Evolutionary conservation across 2,888 invertebrate genomes (phyloP).

Genomic region (Eupithecia inturbata): DNA sequence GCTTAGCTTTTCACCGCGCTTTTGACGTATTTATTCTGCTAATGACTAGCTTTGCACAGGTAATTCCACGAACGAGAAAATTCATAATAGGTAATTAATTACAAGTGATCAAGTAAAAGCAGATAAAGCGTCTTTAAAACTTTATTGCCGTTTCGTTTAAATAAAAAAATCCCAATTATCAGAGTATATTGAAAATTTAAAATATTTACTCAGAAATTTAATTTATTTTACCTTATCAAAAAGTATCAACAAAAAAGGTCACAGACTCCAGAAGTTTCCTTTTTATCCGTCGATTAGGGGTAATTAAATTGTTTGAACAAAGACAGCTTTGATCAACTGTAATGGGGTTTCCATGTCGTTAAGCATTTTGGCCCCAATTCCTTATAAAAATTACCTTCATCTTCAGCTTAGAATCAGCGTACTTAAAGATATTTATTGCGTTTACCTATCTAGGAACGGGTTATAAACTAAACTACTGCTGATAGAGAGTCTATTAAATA

Average conservation of each 20-base stretch:
- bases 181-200: background rate
- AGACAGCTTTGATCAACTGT: slow-evolving; percentile 28
- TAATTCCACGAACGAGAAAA: background rate
- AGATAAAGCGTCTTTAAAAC: background rate
- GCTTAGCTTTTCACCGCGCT: background rate
- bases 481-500: slow-evolving; percentile 3
- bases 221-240: background rate
- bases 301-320: slow-evolving; percentile 28
- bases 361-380: slow-evolving; percentile 6
- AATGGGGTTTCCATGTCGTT: slow-evolving; percentile 26
- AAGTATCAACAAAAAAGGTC: slow-evolving; percentile 1
- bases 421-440: background rate
- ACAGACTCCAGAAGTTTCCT: slow-evolving; percentile 11
- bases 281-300: slow-evolving; percentile 22
- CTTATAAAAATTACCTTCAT: background rate
- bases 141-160: background rate
- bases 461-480: background rate
- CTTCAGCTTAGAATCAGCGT: background rate
- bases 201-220: background rate
- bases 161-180: background rate
- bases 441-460: background rate
- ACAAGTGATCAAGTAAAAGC: background rate
- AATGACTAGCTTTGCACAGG: background rate
- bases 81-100: background rate
- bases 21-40: slow-evolving; percentile 5